Base-by-base conservation (phyloP, 2,888 invertebrate genomes). In the Lycaena phlaeas region DNA sequence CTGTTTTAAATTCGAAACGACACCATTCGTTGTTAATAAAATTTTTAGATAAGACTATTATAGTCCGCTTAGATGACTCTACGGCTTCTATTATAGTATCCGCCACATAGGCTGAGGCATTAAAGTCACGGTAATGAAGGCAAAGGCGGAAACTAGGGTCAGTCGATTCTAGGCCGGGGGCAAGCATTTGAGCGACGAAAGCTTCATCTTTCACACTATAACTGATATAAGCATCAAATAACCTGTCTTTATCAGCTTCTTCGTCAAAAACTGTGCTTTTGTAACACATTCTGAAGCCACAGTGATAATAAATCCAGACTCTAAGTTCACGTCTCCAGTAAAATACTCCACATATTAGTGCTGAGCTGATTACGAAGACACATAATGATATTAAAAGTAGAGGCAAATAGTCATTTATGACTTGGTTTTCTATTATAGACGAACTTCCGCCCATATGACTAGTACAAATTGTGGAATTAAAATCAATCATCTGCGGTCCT, bases 21-120 rank as follows among this genome's bases (percentile, higher is more conserved):
- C 93, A 92, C 97, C 97, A 98, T 82, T 97, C 97, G 75, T 95
- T 95, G 78, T 94, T 92, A 49, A 97, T 87, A 79, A 97, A 98
- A 82, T 95, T 94, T 72, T 94, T 93, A 11, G 96, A 96, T 44
- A 98, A 77, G 45, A 97, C 92, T 53, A 97, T 88, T 46, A 98
- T 92, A 28, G 96, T 95, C 57, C 96, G 88, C 54, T 94, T 90
- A 36, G 96, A 95, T 40, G 93, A 92, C 68, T 96, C 95, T 14
- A 96, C 95, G 1, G 96, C 96, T 68, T 95, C 94, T 54, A 95
- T 91, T 43, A 98, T 93, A 36, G 96, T 96, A 68, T 97, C 97
- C 9, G 94, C 92, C 11, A 97, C 92, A 71, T 93, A 95, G 40
- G 93, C 90, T 48, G 93, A 93, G 31, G 93, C 91, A 65, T 95